Base-by-base conservation (phyloP, 1,140 invertebrate species). In the Lepidostoma basale region DNA sequence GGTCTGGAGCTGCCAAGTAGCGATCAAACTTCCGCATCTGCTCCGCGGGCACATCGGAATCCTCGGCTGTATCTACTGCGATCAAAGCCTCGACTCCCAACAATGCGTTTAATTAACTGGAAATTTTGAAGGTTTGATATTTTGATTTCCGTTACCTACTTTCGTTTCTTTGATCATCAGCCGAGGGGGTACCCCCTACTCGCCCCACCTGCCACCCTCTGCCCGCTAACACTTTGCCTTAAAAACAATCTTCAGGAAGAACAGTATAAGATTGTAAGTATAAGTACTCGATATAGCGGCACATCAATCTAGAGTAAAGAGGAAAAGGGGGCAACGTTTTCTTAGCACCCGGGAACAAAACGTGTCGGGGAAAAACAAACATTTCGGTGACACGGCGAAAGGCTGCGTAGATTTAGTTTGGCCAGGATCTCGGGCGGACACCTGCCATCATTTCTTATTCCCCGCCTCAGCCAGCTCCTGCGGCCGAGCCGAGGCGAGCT, bases 71-170 rank as follows among this genome's bases (percentile, higher is more conserved):
- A n/a, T n/a, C 16, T 56, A 22, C 18, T 1, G 0, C 0, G 28
- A 56, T 39, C 52, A 56, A 56, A 33, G 30, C 8, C 14, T 10
- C n/a, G 23, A 14, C 45, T 33, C 23, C 16, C 56, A n/a, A 62
- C 58, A 62, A 60, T 68, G 58, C 45, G 45, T 45, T 62, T 47
- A 68, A 62, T 68, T 62, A 68, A 62, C 42, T 68, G 56, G 66
- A 68, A 68, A 28, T 60, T 49, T 44, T 20, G 42, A 45, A 39
- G 26, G 36, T 68, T 67, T 58, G 40, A 62, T 49, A 60, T 49
- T 59, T 68, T 62, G 58, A 68, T 68, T 68, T 62, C 40, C 49
- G 28, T 60, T 42, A 39, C 39, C 45, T 25, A 9, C 39, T 68
- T 68, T 20, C 36, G 28, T 62, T 62, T 44, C 33, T 44, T 44